These are phyloP conservation scores for Plemyria rubiginata DNA, from an alignment of 2,888 invertebrate species.

Conservation along the genomic window DNA sequence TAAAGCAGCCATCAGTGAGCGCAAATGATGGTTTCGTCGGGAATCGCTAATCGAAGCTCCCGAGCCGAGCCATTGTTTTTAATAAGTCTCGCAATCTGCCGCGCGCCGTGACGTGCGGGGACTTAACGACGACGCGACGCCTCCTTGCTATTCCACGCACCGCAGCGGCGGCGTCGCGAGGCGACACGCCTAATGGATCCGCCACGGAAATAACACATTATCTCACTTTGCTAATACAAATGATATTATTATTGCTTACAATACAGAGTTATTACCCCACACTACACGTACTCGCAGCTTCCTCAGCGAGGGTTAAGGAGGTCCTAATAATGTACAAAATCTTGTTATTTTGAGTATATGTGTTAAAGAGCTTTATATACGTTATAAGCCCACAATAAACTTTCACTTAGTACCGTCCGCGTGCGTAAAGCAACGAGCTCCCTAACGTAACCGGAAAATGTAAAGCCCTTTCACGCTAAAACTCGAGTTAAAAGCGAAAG, in stretches of 20 bases:
- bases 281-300: not conserved
- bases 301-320: not conserved
- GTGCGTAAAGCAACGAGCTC: slow-evolving; percentile 8
- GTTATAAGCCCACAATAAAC: not conserved
- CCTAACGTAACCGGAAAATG: slow-evolving; percentile 1
- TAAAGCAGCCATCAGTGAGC: not conserved
- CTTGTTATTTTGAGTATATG: not conserved
- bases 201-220: slow-evolving; percentile 5
- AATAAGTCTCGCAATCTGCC: slow-evolving; percentile 53
- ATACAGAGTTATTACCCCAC: not conserved
- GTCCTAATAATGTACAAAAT: not conserved
- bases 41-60: slow-evolving; percentile 17
- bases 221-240: slow-evolving; percentile 10
- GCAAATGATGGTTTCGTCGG: slow-evolving; percentile 7
- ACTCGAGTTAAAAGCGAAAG: slow-evolving; percentile 23
- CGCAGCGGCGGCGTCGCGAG: not conserved
- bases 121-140: slow-evolving; percentile 40
- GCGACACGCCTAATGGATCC: slow-evolving; percentile 10
- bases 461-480: slow-evolving; percentile 8
- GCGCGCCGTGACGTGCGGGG: slow-evolving; percentile 49
- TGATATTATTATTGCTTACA: slow-evolving; percentile 4
- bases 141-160: slow-evolving; percentile 18
- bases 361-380: not conserved
- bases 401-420: not conserved
- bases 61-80: slow-evolving; percentile 47